Base-by-base conservation (phyloP, 2,113 vertebrate species). In the Clarias macrocephalus region DNA sequence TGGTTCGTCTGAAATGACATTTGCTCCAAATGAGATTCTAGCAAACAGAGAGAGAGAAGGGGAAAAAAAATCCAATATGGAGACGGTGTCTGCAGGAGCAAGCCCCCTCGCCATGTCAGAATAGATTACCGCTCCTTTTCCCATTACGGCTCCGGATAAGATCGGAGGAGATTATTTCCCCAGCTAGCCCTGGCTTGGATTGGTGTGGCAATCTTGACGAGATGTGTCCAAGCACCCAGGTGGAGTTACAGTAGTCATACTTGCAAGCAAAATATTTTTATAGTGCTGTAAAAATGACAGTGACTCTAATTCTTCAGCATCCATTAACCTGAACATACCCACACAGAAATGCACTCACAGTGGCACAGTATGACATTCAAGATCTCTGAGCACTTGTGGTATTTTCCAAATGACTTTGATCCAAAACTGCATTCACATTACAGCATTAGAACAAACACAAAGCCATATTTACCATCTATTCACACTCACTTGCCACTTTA, bases 11-110 rank as follows among this genome's bases (percentile, higher is more conserved):
- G 57, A 73, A 79, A 88, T 72, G 83, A 62, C 72, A 72, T 85
- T 85, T 54, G 37, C 72, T 77, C 77, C 66, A 85, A 85, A 85
- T 85, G 66, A 85, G 68, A 85, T 88, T 85, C 80, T 56, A 82
- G 68, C 77, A 82, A 88, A 85, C 57, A 85, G 68, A 80, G 37
- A 12, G 28, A 87, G 75, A 59, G 62, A 52, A 84, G 52, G 42
- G 54, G 73, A 19, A 33, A 75, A 65, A 76, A 88, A 57, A 82
- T 54, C 59, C 28, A 83, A 83, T 70, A 86, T 86, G 80, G 72
- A 82, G 70, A 77, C 12, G 4, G 56, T 23, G 60, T 82, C 68
- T 77, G 59, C 9, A 25, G 54, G 33, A 57, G 70, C 48, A 70
- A 19, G 65, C 25, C 19, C 30, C 79, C 80, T 63, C 77, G 30